These are phyloP conservation scores for Drosophila subquinaria DNA, from an alignment of 2,888 invertebrate species.

Conservation along the genomic window DNA sequence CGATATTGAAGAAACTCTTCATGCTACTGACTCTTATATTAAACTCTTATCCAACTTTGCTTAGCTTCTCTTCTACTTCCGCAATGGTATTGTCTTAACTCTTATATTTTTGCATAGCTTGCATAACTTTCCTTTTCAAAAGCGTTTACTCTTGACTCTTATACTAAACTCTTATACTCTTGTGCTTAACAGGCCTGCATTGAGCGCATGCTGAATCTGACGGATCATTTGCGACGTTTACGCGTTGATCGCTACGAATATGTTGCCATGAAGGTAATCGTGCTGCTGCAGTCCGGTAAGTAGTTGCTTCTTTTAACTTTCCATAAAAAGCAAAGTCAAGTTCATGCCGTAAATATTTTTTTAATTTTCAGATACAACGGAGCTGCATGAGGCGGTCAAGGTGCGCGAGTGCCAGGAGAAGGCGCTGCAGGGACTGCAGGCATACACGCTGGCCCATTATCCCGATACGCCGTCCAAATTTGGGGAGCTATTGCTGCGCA, in stretches of 20 bases:
- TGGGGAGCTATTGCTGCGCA: constrained; percentile 95
- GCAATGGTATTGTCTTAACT: too few relatives aligned
- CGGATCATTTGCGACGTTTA: constrained; percentile 95
- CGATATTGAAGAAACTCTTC: too few relatives aligned
- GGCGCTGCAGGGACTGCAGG: constrained; percentile 95
- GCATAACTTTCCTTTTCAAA: too few relatives aligned
- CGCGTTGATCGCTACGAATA: constrained; percentile 98
- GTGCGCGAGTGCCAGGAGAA: constrained; percentile 97
- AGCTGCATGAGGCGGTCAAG: constrained; percentile 96
- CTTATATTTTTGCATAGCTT: background rate
- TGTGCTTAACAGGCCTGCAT: constrained; percentile 89
- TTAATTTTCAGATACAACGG: constrained; percentile 92
- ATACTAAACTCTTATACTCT: constrained; percentile 6
- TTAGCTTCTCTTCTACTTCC: background rate
- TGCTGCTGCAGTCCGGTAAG: constrained; percentile 95
- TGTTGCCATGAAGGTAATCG: constrained; percentile 97
- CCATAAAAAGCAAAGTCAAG: background rate
- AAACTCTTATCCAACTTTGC: too few relatives aligned
- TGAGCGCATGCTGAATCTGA: constrained; percentile 97
- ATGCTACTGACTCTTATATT: too few relatives aligned
- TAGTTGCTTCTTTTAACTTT: background rate
- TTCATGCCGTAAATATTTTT: fast-evolving
- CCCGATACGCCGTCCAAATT: constrained; percentile 97
- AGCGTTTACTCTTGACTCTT: background rate
- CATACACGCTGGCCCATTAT: constrained; percentile 95